Conservation (phyloP, 2,888 invertebrate species). For the Amaurobius ferox region DNA sequence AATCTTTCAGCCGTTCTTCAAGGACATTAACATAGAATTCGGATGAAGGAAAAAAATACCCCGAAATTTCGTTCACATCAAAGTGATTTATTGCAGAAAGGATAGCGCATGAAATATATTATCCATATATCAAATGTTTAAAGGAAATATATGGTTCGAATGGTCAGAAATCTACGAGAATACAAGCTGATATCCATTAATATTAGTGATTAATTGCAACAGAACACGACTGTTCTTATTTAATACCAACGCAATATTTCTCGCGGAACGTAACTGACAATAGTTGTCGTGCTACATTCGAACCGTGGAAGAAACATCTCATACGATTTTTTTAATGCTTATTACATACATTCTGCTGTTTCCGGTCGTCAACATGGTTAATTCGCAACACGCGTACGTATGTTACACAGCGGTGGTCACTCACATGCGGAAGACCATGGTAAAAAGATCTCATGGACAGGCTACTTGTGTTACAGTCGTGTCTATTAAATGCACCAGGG, state of each 20-base stretch:
- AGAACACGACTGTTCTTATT: background rate
- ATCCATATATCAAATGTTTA: background rate
- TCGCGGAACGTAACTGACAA: background rate
- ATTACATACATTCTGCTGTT: background rate
- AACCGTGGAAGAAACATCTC: background rate
- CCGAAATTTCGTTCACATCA: background rate
- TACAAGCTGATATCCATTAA: background rate
- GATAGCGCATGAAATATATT: background rate
- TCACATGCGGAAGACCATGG: background rate
- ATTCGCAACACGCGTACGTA: background rate
- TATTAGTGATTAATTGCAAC: background rate
- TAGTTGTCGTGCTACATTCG: background rate
- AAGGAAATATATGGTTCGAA: background rate
- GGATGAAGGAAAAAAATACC: too few relatives aligned
- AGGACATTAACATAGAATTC: too few relatives aligned
- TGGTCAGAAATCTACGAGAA: background rate
- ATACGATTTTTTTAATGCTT: background rate
- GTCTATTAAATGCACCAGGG: background rate
- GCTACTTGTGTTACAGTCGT: background rate
- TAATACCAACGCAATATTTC: background rate
- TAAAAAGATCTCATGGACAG: background rate
- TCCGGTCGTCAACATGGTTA: background rate
- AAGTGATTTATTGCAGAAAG: background rate
- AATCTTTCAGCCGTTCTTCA: too few relatives aligned
- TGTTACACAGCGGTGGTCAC: background rate